phyloP scores from a whole-genome alignment of 2,113 vertebrate genomes.

The Callorhinus ursinus region DNA sequence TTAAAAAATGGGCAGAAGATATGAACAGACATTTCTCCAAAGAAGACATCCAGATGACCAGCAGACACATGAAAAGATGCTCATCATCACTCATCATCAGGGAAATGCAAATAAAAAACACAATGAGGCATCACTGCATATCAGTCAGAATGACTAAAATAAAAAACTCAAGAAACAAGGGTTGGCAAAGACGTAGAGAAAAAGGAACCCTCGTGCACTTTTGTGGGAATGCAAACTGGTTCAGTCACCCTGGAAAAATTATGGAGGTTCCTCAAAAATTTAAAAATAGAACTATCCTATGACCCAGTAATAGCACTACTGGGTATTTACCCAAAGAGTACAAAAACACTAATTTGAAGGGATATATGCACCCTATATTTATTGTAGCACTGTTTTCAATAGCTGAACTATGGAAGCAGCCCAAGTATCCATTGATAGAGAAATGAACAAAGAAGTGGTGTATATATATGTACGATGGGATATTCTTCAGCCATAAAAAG shows the following conservation, averaged over 20 bases:
- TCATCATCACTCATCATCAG: not conserved
- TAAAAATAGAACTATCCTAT: not conserved
- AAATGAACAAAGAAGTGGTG: not conserved
- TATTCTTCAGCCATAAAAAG: not conserved
- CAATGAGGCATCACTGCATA: not conserved
- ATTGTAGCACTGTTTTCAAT: not conserved
- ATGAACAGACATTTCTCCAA: not conserved
- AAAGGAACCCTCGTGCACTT: not conserved
- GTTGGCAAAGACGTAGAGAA: not conserved
- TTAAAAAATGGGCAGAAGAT: not conserved
- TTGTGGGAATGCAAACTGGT: not conserved
- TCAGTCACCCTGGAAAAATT: not conserved
- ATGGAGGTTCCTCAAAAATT: not conserved
- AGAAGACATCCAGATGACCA: not conserved
- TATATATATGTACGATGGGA: not conserved
- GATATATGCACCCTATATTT: not conserved
- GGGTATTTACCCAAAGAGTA: not conserved
- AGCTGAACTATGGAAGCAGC: not conserved
- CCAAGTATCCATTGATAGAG: not conserved
- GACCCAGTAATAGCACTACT: not conserved
- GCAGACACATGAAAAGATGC: not conserved
- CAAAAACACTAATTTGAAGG: not conserved
- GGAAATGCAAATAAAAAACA: not conserved
- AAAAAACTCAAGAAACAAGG: not conserved
- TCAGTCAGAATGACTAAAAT: not conserved